Base-by-base conservation (phyloP, 2,113 vertebrate species). In the Engystomops pustulosus region DNA sequence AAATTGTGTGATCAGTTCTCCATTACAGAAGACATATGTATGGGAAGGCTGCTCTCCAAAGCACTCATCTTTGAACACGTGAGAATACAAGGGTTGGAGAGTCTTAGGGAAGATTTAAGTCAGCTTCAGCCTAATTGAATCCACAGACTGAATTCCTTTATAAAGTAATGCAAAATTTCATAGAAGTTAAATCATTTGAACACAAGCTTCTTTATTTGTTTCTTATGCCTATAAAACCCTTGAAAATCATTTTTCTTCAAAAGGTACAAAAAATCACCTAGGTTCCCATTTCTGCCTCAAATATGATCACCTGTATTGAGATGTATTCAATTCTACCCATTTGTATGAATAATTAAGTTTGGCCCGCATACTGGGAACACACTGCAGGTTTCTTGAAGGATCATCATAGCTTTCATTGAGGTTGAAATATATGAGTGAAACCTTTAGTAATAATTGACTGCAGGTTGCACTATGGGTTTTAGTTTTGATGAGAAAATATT, bases 1-100 rank as follows among this genome's bases (percentile, higher is more conserved):
- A 74, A 74, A 74, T 74, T 23, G 6, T 74, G 44, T 32, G 70
- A 74, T 74, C 69, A 72, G 69, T 72, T 72, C 23, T 25, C 69
- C 38, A 72, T 72, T 72, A 72, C 17, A 2, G 14, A 47, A 74
- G 41, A 74, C 41, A 47, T 47, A 45, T 74, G 49, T 74, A 74
- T 44, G 47, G 44, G 44, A 23, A 47, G 14, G 41, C 70, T 10
- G 25, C 23, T 30, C 70, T 47, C 23, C 70, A 74, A 47, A 25
- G 69, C 41, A 27, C 69, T 72, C 41, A 44, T 27, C 23, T 25
- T 17, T 45, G 69, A 47, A 25, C 4, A 72, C 1, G 23, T 15
- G 38, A 45, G 41, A 47, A 72, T 17, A 72, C n/a, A 27, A 45
- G 41, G n/a, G 12, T n/a, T 47, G n/a, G 41, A 44, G 23, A 44